These are phyloP conservation scores for Bovichtus diacanthus DNA, from an alignment of 2,797 vertebrate genomes.

Conservation along the genomic window DNA sequence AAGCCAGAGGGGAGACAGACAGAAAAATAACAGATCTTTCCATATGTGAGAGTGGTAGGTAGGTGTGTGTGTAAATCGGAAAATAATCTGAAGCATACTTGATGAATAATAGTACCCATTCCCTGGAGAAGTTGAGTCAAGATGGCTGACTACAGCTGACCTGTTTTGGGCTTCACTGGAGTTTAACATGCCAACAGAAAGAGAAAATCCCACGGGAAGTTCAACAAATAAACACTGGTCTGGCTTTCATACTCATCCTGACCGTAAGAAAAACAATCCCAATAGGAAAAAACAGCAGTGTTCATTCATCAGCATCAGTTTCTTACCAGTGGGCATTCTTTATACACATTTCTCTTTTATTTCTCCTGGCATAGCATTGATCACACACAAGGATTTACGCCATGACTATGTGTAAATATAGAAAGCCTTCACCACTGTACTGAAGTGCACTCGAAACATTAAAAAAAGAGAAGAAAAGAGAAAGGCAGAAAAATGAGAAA, in stretches of 20 bases:
- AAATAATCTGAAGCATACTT: conserved; percentile 29
- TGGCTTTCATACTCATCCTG: not conserved
- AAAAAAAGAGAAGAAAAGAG: not conserved
- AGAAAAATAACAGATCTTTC: not conserved
- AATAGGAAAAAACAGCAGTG: not conserved
- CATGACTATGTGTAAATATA: not conserved
- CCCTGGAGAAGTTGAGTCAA: conserved; percentile 39
- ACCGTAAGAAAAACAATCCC: not conserved
- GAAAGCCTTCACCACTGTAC: not conserved
- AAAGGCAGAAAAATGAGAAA: not conserved
- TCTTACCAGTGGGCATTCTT: not conserved
- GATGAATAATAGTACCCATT: conserved; percentile 20
- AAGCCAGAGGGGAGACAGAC: not conserved
- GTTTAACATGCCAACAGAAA: conserved; percentile 27
- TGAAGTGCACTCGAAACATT: not conserved
- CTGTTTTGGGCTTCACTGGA: conserved; percentile 36
- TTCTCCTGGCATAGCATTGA: not conserved
- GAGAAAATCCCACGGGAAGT: conserved; percentile 1
- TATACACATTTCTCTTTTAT: not conserved
- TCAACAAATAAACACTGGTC: conserved; percentile 16
- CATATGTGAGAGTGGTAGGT: not conserved
- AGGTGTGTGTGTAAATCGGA: not conserved
- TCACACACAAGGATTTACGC: not conserved
- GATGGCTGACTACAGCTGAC: conserved; percentile 40
- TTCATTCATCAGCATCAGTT: conserved; percentile 8